A percentile compares a stretch with the other conserved stretches of the same genome.
Conservation (phyloP, 2,113 vertebrate species). For the Alosa alosa region DNA sequence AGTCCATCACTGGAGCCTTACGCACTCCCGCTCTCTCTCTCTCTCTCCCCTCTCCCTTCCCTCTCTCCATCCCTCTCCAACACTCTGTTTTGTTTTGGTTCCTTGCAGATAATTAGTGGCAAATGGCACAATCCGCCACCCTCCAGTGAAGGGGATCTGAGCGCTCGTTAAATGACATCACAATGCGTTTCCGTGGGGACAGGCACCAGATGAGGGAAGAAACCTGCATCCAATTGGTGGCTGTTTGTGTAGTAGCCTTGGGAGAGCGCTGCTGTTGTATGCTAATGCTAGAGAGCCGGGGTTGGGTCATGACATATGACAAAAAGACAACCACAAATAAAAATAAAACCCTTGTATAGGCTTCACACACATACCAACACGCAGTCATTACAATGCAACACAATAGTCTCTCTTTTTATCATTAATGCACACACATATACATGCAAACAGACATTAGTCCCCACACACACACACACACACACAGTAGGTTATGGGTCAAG, state of each 20-base stretch:
- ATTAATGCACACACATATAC: background rate
- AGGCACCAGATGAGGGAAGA: constrained; percentile 64
- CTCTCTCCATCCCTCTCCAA: constrained; percentile 42
- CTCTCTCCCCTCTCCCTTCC: constrained; percentile 44
- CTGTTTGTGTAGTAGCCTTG: constrained; percentile 68
- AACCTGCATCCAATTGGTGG: constrained; percentile 71
- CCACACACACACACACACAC: background rate
- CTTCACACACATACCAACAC: background rate
- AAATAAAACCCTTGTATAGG: background rate
- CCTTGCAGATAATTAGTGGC: constrained; percentile 67
- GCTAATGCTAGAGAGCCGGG: background rate
- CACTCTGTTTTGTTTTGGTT: constrained; percentile 39
- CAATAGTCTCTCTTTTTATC: background rate
- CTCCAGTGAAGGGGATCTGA: constrained; percentile 60
- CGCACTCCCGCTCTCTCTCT: constrained; percentile 44
- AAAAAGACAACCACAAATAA: constrained; percentile 1
- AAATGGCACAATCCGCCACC: constrained; percentile 60
- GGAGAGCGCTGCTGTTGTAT: constrained; percentile 66
- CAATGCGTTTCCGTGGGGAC: constrained; percentile 64
- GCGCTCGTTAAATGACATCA: constrained; percentile 70
- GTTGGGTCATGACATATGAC: background rate
- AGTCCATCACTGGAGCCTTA: constrained; percentile 43
- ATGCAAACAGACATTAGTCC: background rate
- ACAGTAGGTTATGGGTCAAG: background rate
- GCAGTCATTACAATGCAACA: background rate